Percentiles rank a stretch among this genome's conserved stretches.
phyloP scores from a whole-genome alignment of 2,888 invertebrate genomes.

The Zonitis immaculata region DNA sequence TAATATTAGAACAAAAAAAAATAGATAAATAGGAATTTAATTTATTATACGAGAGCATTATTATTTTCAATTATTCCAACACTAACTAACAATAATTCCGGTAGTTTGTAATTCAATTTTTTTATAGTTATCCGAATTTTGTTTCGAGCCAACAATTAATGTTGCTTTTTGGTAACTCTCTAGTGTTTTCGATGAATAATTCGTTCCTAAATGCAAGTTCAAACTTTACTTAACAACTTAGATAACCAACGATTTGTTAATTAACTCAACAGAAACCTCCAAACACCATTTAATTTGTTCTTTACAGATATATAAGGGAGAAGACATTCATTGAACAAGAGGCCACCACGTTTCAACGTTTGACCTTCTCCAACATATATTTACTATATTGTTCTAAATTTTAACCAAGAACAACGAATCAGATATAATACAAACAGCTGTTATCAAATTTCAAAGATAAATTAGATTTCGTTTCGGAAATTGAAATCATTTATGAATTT shows the following conservation, averaged over 20 bases:
- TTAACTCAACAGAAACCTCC: constrained; percentile 23
- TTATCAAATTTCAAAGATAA: constrained; percentile 19
- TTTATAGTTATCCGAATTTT: background rate
- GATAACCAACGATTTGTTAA: constrained; percentile 27
- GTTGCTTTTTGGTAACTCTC: background rate
- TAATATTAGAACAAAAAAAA: no score
- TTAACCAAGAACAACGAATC: constrained; percentile 22
- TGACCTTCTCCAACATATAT: constrained; percentile 18
- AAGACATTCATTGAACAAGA: background rate
- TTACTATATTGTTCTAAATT: constrained; percentile 27
- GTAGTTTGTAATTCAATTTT: no score
- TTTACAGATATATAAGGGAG: constrained; percentile 21
- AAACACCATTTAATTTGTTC: constrained; percentile 27
- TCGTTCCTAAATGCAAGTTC: constrained; percentile 10
- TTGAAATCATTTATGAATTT: constrained; percentile 6
- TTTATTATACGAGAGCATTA: no score
- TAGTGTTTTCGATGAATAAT: constrained; percentile 6
- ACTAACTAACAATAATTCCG: no score
- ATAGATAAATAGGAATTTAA: no score
- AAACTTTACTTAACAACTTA: constrained; percentile 23
- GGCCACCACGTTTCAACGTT: background rate
- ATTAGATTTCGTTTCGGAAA: constrained; percentile 21
- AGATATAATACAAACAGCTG: constrained; percentile 21
- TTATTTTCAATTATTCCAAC: background rate
- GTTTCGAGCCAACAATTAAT: background rate